Evolutionary conservation across 2,797 vertebrate species (phyloP).

Genomic region (Scomberomorus guttatus): DNA sequence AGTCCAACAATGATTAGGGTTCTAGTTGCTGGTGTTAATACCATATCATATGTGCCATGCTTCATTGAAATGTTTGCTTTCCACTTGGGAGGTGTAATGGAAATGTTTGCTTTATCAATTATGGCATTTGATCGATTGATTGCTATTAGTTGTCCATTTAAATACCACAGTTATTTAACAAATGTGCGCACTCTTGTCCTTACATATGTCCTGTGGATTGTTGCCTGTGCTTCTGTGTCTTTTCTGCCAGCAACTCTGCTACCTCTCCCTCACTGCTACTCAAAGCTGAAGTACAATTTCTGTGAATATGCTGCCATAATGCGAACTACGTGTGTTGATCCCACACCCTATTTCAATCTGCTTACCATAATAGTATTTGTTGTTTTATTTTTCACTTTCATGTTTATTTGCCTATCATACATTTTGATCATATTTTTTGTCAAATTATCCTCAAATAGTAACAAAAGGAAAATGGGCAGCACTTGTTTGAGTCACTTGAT

Average conservation of each 20-base stretch:
- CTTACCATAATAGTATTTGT: constrained; percentile 7
- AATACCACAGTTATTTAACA: constrained; percentile 38
- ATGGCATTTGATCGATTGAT: constrained; percentile 50
- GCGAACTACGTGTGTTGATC: constrained; percentile 31
- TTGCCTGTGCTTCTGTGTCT: constrained; percentile 1
- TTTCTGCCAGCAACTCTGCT: constrained; percentile 9
- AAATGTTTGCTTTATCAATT: constrained; percentile 29
- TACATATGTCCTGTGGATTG: neutral
- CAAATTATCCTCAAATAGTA: constrained; percentile 21
- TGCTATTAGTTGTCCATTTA: constrained; percentile 32
- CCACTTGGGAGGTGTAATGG: constrained; percentile 3
- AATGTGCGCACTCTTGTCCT: constrained; percentile 15
- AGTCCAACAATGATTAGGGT: constrained; percentile 54
- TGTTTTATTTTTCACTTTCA: constrained; percentile 25
- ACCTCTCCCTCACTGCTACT: constrained; percentile 26
- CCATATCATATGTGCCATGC: constrained; percentile 34
- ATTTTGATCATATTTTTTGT: constrained; percentile 14
- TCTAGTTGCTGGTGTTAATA: constrained; percentile 30
- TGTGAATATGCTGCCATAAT: constrained; percentile 42
- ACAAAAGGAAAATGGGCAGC: constrained; percentile 41
- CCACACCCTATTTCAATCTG: constrained; percentile 30
- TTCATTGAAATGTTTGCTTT: constrained; percentile 21
- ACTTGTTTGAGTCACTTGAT: constrained; percentile 55
- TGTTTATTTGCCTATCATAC: constrained; percentile 43
- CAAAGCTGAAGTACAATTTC: constrained; percentile 17